Conservation (phyloP, 2,113 vertebrate genomes). For the Bubalus kerabau region DNA sequence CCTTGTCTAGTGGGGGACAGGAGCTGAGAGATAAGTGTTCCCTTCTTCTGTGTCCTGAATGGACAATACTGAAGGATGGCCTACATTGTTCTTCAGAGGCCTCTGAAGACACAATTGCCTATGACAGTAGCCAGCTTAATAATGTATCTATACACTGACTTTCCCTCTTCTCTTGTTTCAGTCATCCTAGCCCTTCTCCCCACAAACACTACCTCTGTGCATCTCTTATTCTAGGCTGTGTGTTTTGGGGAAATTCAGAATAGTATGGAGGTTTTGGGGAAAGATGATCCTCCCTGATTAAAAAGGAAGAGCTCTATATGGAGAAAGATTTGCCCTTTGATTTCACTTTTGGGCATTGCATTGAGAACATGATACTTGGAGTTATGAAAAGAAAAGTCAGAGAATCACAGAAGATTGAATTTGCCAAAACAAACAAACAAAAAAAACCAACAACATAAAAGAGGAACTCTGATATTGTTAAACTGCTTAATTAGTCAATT, state of each 20-base stretch:
- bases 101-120: background rate
- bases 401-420: background rate
- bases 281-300: background rate
- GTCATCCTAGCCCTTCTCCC: background rate
- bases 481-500: background rate
- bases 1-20: background rate
- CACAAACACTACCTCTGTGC: background rate
- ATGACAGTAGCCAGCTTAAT: background rate
- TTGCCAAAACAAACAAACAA: background rate
- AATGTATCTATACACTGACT: background rate
- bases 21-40: background rate
- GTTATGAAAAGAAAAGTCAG: background rate
- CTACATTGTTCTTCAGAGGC: background rate
- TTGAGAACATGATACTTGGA: background rate
- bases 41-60: background rate
- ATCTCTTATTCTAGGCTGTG: background rate
- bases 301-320: background rate
- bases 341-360: background rate
- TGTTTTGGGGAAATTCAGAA: background rate
- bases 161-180: background rate
- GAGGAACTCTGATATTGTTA: background rate
- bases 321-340: background rate
- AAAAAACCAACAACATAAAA: fast-evolving
- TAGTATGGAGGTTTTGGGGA: background rate
- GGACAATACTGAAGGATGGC: background rate